phyloP scores from a whole-genome alignment of 2,797 vertebrate genomes.

The Brachyrhaphis roseni region DNA sequence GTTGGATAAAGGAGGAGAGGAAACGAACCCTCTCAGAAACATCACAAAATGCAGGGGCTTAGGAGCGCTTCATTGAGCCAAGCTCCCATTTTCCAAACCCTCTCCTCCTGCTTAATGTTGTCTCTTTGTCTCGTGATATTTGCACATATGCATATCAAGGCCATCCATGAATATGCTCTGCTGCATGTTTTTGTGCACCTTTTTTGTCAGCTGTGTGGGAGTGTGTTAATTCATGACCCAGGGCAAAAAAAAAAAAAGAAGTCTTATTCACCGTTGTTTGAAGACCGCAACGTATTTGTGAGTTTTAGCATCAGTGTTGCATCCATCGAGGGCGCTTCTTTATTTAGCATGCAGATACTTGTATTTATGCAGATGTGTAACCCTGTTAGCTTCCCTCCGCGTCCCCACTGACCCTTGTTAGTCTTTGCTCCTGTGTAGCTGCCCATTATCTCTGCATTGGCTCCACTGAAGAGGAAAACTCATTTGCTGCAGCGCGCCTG shows the following conservation, averaged over 20 bases:
- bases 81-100: conserved; percentile 52
- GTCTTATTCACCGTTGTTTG: conserved; percentile 60
- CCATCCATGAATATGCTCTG: conserved; percentile 53
- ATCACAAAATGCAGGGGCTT: conserved; percentile 45
- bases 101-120: conserved; percentile 50
- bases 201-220: conserved; percentile 74
- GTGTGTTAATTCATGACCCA: conserved; percentile 78
- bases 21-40: conserved; percentile 57
- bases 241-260: conserved; percentile 58
- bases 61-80: conserved; percentile 32
- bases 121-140: conserved; percentile 61
- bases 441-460: conserved; percentile 52
- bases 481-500: conserved; percentile 40
- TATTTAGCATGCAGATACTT: conserved; percentile 57
- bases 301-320: conserved; percentile 40
- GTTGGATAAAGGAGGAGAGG: conserved; percentile 41
- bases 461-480: conserved; percentile 63
- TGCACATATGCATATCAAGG: conserved; percentile 69
- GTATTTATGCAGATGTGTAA: conserved; percentile 60
- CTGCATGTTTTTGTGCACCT: conserved; percentile 69
- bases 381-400: conserved; percentile 37
- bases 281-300: conserved; percentile 56
- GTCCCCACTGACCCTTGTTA: conserved; percentile 72
- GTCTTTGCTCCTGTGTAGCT: conserved; percentile 49
- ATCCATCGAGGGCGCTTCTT: conserved; percentile 41